Percentiles rank a stretch among this genome's conserved stretches.
phyloP scores from a whole-genome alignment of 2,888 invertebrate genomes.

The Fragum sueziense region DNA sequence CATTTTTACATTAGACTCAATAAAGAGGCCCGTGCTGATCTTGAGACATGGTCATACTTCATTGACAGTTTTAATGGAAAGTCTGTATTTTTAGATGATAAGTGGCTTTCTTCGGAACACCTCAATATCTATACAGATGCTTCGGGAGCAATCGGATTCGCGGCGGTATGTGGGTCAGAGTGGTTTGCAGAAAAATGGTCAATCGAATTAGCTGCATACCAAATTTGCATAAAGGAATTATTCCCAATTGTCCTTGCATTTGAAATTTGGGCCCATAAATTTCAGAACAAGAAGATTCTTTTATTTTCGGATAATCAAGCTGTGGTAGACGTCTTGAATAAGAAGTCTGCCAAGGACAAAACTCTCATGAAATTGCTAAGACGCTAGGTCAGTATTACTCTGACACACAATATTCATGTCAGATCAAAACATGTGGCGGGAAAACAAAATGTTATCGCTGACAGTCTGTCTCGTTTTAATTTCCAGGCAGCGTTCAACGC shows the following conservation, averaged over 20 bases:
- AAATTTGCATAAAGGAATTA: constrained; percentile 31
- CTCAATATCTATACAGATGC: constrained; percentile 40
- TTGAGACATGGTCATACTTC: constrained; percentile 36
- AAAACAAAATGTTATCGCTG: neutral
- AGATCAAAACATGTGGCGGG: neutral
- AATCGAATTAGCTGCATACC: neutral
- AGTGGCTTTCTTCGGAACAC: constrained; percentile 21
- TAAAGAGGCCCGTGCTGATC: constrained; percentile 17
- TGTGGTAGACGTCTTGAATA: neutral
- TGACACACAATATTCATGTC: neutral
- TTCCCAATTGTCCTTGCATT: constrained; percentile 46
- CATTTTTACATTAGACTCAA: neutral
- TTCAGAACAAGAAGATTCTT: neutral
- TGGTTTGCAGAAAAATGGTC: constrained; percentile 30
- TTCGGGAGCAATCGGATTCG: constrained; percentile 34
- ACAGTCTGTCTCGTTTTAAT: neutral
- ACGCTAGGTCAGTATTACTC: neutral
- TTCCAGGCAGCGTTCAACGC: neutral
- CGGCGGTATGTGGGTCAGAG: constrained; percentile 33
- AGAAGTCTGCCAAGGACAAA: constrained; percentile 9
- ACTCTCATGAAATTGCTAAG: neutral
- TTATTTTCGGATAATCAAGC: constrained; percentile 3
- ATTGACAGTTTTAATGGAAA: constrained; percentile 45
- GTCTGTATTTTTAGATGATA: constrained; percentile 44
- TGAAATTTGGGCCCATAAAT: neutral